Percentiles rank a stretch among this genome's conserved stretches.
phyloP scores from a whole-genome alignment of 2,113 vertebrate species.

The Dolichallabes microphthalmus region DNA sequence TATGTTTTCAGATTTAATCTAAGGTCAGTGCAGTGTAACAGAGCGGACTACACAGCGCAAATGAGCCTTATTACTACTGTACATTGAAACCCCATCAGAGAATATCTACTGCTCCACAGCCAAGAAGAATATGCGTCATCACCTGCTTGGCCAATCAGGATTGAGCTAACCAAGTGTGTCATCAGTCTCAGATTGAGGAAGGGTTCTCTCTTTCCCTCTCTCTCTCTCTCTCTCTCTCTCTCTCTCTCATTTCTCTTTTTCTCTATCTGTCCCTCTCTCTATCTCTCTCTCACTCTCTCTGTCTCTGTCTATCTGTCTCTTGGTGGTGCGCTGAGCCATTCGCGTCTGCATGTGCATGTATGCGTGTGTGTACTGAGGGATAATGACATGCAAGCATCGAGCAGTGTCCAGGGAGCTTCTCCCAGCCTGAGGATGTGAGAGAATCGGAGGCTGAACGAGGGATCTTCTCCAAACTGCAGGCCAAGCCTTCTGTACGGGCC shows the following conservation, averaged over 20 bases:
- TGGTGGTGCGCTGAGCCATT: constrained; percentile 36
- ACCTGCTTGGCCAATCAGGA: constrained; percentile 72
- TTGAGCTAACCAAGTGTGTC: constrained; percentile 72
- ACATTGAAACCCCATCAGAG: constrained; percentile 35
- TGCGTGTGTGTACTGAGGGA: constrained; percentile 65
- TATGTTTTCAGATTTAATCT: not conserved
- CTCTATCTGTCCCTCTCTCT: constrained; percentile 8
- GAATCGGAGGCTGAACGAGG: constrained; percentile 64
- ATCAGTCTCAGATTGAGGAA: constrained; percentile 75
- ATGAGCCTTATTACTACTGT: constrained; percentile 41
- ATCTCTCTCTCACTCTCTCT: constrained; percentile 14
- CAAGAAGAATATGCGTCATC: constrained; percentile 69
- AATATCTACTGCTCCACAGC: constrained; percentile 63
- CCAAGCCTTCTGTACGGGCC: constrained; percentile 58
- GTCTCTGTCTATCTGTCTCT: constrained; percentile 30
- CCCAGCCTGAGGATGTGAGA: constrained; percentile 72
- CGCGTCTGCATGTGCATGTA: constrained; percentile 30
- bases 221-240: constrained; percentile 54
- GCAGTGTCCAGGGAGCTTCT: constrained; percentile 75
- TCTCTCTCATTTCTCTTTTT: not conserved
- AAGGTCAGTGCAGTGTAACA: not conserved
- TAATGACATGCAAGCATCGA: constrained; percentile 77
- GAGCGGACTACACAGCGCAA: not conserved
- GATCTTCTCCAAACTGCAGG: constrained; percentile 59
- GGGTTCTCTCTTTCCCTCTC: constrained; percentile 72